Evolutionary conservation across 1,140 invertebrate genomes (phyloP).

Genomic region (Drosophila teissieri): DNA sequence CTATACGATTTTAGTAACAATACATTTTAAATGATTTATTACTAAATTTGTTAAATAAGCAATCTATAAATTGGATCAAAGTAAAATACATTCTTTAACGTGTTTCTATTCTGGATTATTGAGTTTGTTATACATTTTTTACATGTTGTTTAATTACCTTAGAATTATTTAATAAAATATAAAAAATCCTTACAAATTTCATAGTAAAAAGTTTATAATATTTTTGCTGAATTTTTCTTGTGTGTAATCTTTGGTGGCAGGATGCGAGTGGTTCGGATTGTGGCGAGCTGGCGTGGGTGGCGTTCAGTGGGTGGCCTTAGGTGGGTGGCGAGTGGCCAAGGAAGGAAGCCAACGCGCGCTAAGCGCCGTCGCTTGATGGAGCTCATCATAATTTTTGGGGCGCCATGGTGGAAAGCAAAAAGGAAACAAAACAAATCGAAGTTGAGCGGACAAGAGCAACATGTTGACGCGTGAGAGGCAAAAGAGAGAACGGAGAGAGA

Average conservation of each 20-base stretch:
- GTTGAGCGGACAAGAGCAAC: constrained; percentile 62
- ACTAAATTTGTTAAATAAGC: too few species aligned
- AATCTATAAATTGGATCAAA: too few species aligned
- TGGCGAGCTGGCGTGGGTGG: constrained; percentile 1
- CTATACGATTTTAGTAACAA: too few species aligned
- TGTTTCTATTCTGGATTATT: too few species aligned
- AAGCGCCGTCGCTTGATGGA: constrained; percentile 52
- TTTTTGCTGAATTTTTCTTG: not conserved
- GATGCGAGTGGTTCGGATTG: constrained; percentile 17
- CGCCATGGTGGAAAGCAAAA: constrained; percentile 56
- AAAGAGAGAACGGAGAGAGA: not conserved
- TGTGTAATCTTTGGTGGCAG: constrained; percentile 17
- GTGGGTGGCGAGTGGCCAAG: constrained; percentile 32
- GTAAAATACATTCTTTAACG: too few species aligned
- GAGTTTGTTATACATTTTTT: too few species aligned
- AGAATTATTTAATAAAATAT: not conserved
- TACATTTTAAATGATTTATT: too few species aligned
- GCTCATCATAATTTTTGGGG: constrained; percentile 70
- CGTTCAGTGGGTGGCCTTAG: not conserved
- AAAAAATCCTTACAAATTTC: too few species aligned
- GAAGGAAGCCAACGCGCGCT: constrained; percentile 44
- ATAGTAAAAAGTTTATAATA: too few species aligned
- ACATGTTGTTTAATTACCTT: too few species aligned
- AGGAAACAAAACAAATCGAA: constrained; percentile 70
- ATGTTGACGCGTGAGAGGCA: constrained; percentile 33